Evolutionary conservation across 2,888 invertebrate genomes (phyloP).

Genomic region (Ceramica pisi): DNA sequence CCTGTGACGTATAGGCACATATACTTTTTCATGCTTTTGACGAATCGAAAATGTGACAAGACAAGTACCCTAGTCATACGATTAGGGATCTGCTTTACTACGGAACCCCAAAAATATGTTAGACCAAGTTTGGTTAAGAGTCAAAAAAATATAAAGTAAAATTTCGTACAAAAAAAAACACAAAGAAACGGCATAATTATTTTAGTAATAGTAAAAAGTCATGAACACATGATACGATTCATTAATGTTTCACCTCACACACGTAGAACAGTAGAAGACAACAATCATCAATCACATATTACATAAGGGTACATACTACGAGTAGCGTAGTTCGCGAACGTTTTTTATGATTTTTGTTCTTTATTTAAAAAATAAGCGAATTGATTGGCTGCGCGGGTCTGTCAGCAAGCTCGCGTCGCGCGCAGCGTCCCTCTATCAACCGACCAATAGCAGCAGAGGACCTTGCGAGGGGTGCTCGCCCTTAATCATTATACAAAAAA

Average conservation of each 20-base stretch:
- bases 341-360: constrained; percentile 88
- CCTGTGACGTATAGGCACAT: no score
- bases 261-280: not conserved
- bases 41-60: no score
- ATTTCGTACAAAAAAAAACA: not conserved
- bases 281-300: constrained; percentile 62
- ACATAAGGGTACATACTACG: constrained; percentile 77
- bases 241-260: not conserved
- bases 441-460: constrained; percentile 79
- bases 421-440: constrained; percentile 77
- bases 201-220: not conserved
- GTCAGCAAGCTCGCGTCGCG: constrained; percentile 72
- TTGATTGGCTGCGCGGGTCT: constrained; percentile 89
- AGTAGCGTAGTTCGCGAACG: constrained; percentile 64
- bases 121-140: not conserved
- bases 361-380: constrained; percentile 90
- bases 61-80: no score
- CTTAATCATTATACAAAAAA: constrained; percentile 76
- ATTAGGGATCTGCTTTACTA: no score
- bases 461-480: constrained; percentile 86
- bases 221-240: not conserved
- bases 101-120: no score
- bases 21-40: no score
- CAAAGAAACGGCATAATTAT: not conserved
- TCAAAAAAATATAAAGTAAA: not conserved